phyloP scores from a whole-genome alignment of 1,140 invertebrate species.

The Brachionus rotundiformis region DNA sequence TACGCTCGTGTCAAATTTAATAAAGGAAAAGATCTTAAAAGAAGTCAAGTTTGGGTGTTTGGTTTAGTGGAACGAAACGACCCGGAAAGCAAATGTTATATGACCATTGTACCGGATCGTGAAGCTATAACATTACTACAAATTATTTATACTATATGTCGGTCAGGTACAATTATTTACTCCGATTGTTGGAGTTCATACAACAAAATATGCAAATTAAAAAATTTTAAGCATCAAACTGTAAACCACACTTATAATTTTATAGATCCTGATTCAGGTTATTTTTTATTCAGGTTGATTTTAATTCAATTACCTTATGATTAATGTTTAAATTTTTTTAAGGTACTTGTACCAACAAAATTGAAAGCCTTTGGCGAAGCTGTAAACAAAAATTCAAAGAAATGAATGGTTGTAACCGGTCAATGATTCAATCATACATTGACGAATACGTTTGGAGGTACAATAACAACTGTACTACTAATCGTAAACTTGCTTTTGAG shows the following conservation, averaged over 20 bases:
- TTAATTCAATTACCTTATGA: not conserved
- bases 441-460: constrained; percentile 3
- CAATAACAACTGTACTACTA: not conserved
- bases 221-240: not conserved
- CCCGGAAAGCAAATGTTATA: not conserved
- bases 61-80: not conserved
- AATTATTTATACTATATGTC: not conserved
- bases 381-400: constrained; percentile 4
- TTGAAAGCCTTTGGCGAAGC: not conserved
- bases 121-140: not conserved
- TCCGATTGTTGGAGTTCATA: not conserved
- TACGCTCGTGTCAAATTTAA: not conserved
- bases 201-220: not conserved
- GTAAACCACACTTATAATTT: not conserved
- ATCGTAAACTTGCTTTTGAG: not conserved
- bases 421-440: constrained; percentile 6
- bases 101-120: not conserved
- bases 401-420: not conserved
- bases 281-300: not conserved
- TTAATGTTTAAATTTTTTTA: not conserved
- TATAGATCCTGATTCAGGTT: not conserved
- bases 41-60: not conserved
- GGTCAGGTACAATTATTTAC: not conserved
- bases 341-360: not conserved
- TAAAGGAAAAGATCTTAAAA: not conserved